These are phyloP conservation scores for Orthochromis malagaraziensis DNA, from an alignment of 2,113 vertebrate species.

Conservation along the genomic window DNA sequence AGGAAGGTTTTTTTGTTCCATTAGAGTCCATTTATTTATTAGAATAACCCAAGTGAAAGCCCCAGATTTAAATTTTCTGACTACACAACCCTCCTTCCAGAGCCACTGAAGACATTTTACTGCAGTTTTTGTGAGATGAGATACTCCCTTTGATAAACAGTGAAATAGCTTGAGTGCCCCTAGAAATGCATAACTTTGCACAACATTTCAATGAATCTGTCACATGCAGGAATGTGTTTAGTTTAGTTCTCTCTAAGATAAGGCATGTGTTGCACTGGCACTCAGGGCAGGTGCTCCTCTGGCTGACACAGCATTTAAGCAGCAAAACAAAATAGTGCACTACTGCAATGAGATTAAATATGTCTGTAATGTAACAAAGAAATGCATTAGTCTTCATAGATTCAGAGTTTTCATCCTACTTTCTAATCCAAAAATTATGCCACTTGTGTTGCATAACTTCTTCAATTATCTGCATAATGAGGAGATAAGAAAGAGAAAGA, in stretches of 20 bases:
- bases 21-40: neutral
- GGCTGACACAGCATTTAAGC: neutral
- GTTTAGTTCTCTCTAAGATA: neutral
- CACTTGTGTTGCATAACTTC: neutral
- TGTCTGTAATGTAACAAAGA: neutral
- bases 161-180: neutral
- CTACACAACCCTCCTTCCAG: neutral
- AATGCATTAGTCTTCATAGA: neutral
- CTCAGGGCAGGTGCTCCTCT: neutral
- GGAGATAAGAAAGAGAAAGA: neutral
- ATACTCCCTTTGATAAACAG: neutral
- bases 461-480: neutral
- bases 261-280: neutral
- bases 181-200: neutral
- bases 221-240: neutral
- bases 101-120: neutral
- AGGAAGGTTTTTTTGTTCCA: neutral
- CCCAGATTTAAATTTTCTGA: neutral
- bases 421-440: neutral
- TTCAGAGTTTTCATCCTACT: neutral
- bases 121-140: neutral
- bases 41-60: neutral
- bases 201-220: neutral
- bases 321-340: neutral
- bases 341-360: neutral